Percentiles rank a stretch among this genome's conserved stretches.
Conservation (phyloP, 1,140 invertebrate species). For the Drosophila gunungcola region DNA sequence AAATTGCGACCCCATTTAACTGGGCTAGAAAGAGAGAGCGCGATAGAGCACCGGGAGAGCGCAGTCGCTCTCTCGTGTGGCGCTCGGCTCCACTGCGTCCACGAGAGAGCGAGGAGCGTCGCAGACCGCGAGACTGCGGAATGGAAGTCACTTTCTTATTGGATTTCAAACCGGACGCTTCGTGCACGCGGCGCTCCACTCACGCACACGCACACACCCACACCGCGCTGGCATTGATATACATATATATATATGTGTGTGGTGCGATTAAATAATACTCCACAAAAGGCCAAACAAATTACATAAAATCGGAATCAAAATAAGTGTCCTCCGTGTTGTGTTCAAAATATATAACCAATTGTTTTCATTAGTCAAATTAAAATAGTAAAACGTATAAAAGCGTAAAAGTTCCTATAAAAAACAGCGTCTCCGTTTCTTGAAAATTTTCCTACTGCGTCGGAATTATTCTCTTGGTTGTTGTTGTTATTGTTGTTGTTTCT, state of each 20-base stretch:
- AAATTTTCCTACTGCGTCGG: conserved; percentile 52
- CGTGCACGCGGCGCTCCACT: conserved; percentile 52
- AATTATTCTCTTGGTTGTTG: conserved; percentile 25
- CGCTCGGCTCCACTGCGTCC: conserved; percentile 1
- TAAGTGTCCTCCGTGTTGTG: conserved; percentile 52
- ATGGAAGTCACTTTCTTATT: conserved; percentile 36
- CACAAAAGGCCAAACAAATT: conserved; percentile 75
- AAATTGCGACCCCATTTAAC: conserved; percentile 70
- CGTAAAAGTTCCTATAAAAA: conserved; percentile 58
- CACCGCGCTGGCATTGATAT: conserved; percentile 36
- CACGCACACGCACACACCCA: conserved; percentile 36
- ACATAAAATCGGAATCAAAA: conserved; percentile 44
- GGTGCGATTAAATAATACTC: conserved; percentile 80
- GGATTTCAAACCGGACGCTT: conserved; percentile 73
- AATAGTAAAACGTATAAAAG: conserved; percentile 11
- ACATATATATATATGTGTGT: conserved; percentile 33
- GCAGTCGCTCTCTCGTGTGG: conserved; percentile 14
- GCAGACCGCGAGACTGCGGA: too few species aligned
- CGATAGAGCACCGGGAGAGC: background rate
- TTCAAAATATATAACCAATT: conserved; percentile 43
- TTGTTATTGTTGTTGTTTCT: conserved; percentile 25
- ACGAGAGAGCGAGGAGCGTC: too few species aligned
- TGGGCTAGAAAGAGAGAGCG: background rate
- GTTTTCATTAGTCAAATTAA: conserved; percentile 65
- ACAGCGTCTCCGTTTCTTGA: conserved; percentile 40